Evolutionary conservation across 1,140 invertebrate species (phyloP), one percentile per base, ranked within the genome.

Genomic region (Penaeus vannamei): DNA sequence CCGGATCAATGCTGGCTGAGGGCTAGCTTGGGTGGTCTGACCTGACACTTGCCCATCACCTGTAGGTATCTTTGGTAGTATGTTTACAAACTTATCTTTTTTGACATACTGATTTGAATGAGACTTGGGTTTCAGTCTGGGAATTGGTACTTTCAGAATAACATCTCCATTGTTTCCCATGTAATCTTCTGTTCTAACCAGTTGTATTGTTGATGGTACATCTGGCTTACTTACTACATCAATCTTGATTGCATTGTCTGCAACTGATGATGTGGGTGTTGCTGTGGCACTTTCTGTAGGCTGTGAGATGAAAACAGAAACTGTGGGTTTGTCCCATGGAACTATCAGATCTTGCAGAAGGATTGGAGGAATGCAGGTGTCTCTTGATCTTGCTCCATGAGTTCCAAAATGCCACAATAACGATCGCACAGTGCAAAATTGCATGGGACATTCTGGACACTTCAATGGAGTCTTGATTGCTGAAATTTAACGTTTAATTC

Each of bases 381-480:
- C 86, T 36, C 82, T 60, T 3, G 60, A 84, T 66, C 80, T 72
- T 59, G 88, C 61, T 69, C 79, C 88, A 60, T 91, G 91, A 0
- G 66, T 85, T 14, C 89, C 91, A 90, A 91, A 91, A 64, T 91
- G 91, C 91, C 91, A 91, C 8, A 91, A 69, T 20, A 91, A 86
- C 32, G 91, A 91, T 5, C 91, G 88, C 36, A 91, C 91, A 22
- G 91, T 91, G 83, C 91, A 91, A 80, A 91, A 91, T 61, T 89
- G 87, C 91, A 91, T 91, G 22, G 91, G 88, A 62, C 91, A 91
- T 62, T 90, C 91, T 12, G 88, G 86, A 83, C 91, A 91, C 86
- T 90, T 91, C 23, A 91, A 82, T 62, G 91, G 91, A n/a, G 89
- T 91, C 87, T 90, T 91, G 86, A 91, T 90, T 20, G 84, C 91